Percentiles rank a stretch among this genome's conserved stretches.
Evolutionary conservation across 2,888 invertebrate genomes (phyloP).

Genomic region (Nomada fucata): DNA sequence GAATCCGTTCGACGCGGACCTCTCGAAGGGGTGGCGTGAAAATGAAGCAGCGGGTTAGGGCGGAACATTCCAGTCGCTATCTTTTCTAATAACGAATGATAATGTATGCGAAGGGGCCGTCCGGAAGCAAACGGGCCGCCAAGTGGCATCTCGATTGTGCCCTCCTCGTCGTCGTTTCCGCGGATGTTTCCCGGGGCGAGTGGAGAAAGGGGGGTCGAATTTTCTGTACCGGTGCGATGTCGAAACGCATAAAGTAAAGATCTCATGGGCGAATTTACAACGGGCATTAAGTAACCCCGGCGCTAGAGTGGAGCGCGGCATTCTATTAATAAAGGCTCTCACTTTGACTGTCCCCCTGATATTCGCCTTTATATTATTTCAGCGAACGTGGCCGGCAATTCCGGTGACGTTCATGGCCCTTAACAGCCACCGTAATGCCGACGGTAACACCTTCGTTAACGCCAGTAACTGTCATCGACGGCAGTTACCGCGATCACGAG

Average conservation of each 20-base stretch:
- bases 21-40: conserved; percentile 11
- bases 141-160: conserved; percentile 52
- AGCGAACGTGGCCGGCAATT: conserved; percentile 45
- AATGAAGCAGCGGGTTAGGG: conserved; percentile 36
- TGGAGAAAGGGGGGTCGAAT: not conserved
- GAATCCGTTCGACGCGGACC: conserved; percentile 22
- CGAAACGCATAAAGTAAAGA: conserved; percentile 34
- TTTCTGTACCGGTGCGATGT: not conserved
- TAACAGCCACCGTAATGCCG: conserved; percentile 44
- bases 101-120: conserved; percentile 53
- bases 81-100: conserved; percentile 58
- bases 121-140: conserved; percentile 49
- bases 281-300: conserved; percentile 13
- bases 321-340: conserved; percentile 50
- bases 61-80: conserved; percentile 48
- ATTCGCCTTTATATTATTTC: conserved; percentile 48
- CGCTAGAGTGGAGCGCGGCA: not conserved
- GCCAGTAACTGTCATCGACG: conserved; percentile 55
- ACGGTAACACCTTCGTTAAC: conserved; percentile 52
- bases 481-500: conserved; percentile 52
- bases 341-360: conserved; percentile 1
- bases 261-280: conserved; percentile 34
- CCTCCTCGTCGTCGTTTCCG: not conserved
- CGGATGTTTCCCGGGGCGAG: not conserved
- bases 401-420: conserved; percentile 48